phyloP scores from a whole-genome alignment of 2,113 vertebrate genomes.

The Gymnorhina tibicen region DNA sequence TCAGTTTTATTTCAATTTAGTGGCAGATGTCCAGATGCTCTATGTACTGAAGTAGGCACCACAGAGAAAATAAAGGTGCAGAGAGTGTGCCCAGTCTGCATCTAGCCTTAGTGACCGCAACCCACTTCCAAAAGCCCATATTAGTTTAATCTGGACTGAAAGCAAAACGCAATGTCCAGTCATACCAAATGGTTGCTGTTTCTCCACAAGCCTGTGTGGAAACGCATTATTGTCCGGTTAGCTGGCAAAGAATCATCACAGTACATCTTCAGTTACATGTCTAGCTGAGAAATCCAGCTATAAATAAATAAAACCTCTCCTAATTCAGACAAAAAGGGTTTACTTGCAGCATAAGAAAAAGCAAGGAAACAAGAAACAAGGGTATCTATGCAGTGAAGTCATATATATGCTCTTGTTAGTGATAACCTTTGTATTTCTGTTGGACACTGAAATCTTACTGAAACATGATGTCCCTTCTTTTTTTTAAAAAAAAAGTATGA shows the following conservation, averaged over 20 bases:
- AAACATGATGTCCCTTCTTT: not conserved
- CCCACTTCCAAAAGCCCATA: not conserved
- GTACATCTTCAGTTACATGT: not conserved
- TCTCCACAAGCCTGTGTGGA: not conserved
- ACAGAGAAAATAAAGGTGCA: not conserved
- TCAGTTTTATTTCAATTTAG: not conserved
- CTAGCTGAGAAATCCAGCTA: not conserved
- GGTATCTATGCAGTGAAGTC: not conserved
- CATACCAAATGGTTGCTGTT: not conserved
- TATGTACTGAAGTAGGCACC: not conserved
- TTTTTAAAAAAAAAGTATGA: fast-evolving
- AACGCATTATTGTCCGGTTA: not conserved
- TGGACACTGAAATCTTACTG: not conserved
- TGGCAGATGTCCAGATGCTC: not conserved
- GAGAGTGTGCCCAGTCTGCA: not conserved
- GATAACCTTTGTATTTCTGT: not conserved
- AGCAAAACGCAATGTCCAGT: not conserved
- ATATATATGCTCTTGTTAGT: not conserved
- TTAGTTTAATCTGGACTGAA: not conserved
- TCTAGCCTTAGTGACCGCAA: not conserved
- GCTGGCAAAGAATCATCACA: not conserved
- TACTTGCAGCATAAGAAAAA: not conserved
- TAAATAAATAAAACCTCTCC: not conserved
- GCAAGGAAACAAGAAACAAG: not conserved
- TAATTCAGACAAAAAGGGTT: not conserved